Base-by-base conservation (phyloP, 2,113 vertebrate genomes). In the Podarcis raffonei region DNA sequence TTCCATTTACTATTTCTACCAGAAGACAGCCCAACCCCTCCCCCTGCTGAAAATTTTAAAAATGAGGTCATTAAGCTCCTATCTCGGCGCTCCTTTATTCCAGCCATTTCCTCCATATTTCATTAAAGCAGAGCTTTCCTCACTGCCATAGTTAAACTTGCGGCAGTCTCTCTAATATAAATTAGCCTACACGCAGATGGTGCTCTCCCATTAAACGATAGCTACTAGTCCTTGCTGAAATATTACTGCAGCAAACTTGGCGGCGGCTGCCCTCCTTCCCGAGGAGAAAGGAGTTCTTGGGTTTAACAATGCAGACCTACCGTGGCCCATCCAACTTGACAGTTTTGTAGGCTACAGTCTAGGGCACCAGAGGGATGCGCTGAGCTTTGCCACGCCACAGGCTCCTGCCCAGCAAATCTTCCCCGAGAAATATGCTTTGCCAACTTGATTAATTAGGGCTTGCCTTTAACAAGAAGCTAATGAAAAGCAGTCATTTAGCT, bases 371-470 rank as follows among this genome's bases (percentile, higher is more conserved):
- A 84, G n/a, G 27, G 42, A 94, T 27, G 30, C 16, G 27, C 2
- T 79, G 74, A n/a, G 0, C 0, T 81, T 0, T 78, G n/a, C 27
- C 68, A 5, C 75, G 48, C 11, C 0, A 0, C n/a, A 89, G 84
- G 80, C 25, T 30, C 87, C 80, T 83, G 3, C 35, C 62, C 66
- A 32, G 15, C n/a, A 90, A 42, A 68, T 1, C 2, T 88, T 90
- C 83, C 27, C 65, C 48, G 5, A 93, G 48, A 87, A 92, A 39
- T 39, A 23, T 74, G 18, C 12, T 82, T 89, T 90, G 8, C 77
- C 75, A 23, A 11, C 3, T 87, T 84, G 30, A 85, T 87, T 90
- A 89, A 89, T 78, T 83, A 94, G 8, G 69, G 77, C 77, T 88
- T 91, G 1, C 11, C 66, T 6, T 57, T 89, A 90, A 84, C 1